Evolutionary conservation across 2,888 invertebrate genomes (phyloP), one percentile per base, ranked within the genome.

Genomic region (Zygothrica quintamaculata): DNA sequence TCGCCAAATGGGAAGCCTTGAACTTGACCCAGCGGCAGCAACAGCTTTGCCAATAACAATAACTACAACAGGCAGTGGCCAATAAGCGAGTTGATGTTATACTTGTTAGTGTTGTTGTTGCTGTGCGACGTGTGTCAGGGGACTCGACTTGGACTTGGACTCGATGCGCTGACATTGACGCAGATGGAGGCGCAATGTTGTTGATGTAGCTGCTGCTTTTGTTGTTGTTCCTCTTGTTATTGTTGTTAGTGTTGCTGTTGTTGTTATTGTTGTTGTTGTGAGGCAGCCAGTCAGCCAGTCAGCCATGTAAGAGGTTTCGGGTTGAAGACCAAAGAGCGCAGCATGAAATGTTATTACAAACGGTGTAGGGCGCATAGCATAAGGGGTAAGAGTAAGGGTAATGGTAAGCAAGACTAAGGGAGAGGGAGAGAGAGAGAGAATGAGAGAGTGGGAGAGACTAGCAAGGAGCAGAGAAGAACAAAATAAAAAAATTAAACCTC

Each of bases 141-240:
- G 73, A 70, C 61, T 72, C 51, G 59, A 71, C 70, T 72, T 62
- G 58, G 60, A 72, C 69, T 81, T 66, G 69, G 65, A 69, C 72
- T 81, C 84, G 78, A 84, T 80, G 75, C 50, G 62, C 84, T 81
- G 84, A 80, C 85, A 81, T 75, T 80, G 80, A 84, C 79, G 80
- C 79, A 66, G 70, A 59, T 71, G 62, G 44, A 61, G 58, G 58
- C 62, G 59, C 55, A 67, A 26, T 53, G 44, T 26, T 22, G 53
- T 16, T 46, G 13, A 44, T 29, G 31, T 33, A 44, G 26, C 36
- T 50, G 53, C 9, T 70, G 40, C 13, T 34, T 31, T 18, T 57
- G 46, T 11, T 33, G 43, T 51, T 47, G 52, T 44, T 71, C 26
- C 40, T 39, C 33, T 46, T 44, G 44, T 25, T 22, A 36, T 16